phyloP scores from a whole-genome alignment of 2,888 invertebrate species.

The Panorpa germanica region DNA sequence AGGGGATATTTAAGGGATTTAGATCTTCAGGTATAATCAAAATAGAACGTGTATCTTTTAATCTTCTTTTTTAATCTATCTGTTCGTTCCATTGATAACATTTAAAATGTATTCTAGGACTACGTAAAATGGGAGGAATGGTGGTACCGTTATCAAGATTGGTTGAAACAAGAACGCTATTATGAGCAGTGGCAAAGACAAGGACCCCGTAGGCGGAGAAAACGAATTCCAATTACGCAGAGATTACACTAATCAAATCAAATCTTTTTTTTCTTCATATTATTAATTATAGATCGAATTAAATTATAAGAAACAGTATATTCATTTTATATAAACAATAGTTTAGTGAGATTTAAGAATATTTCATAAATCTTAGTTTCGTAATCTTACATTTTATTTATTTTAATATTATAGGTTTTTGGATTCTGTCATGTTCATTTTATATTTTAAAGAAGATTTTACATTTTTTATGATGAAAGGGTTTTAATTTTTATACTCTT shows the following conservation, averaged over 20 bases:
- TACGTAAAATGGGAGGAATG: conserved; percentile 89
- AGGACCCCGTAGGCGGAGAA: conserved; percentile 23
- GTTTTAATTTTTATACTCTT: too few relatives aligned
- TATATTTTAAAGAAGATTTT: too few relatives aligned
- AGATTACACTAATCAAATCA: conserved; percentile 23
- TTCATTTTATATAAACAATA: too few relatives aligned
- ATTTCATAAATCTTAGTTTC: too few relatives aligned
- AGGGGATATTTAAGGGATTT: conserved; percentile 62
- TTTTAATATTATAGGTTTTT: too few relatives aligned
- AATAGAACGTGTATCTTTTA: neutral
- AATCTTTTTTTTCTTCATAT: too few relatives aligned
- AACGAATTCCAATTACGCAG: conserved; percentile 25
- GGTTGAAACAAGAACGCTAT: conserved; percentile 45
- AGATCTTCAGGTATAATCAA: conserved; percentile 20
- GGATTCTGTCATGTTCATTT: too few relatives aligned
- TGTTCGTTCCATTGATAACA: neutral
- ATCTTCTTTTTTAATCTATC: neutral
- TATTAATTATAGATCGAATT: too few relatives aligned
- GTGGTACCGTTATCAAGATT: conserved; percentile 88
- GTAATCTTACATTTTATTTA: too few relatives aligned
- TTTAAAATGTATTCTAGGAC: conserved; percentile 40
- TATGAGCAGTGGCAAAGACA: conserved; percentile 26
- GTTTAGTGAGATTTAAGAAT: too few relatives aligned
- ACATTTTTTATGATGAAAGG: too few relatives aligned
- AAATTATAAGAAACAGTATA: too few relatives aligned